Evolutionary conservation across 2,888 invertebrate genomes (phyloP).

Genomic region (Diadegma fenestrale): DNA sequence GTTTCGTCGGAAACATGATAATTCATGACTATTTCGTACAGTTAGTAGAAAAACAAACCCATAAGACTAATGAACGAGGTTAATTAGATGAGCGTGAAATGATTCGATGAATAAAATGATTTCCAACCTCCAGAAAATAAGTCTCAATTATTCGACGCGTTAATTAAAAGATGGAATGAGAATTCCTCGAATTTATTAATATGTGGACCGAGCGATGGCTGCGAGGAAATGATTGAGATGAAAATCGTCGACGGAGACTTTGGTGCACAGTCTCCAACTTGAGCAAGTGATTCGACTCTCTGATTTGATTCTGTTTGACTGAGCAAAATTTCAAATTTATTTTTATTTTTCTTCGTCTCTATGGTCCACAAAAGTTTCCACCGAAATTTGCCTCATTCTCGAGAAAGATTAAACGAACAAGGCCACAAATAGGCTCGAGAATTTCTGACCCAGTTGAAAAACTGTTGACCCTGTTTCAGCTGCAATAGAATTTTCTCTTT

Average conservation of each 20-base stretch:
- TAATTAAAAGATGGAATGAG: conserved; percentile 14
- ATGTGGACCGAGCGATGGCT: conserved; percentile 43
- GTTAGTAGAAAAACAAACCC: conserved; percentile 66
- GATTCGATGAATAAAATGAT: conserved; percentile 56
- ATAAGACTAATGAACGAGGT: conserved; percentile 62
- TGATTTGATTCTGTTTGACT: conserved; percentile 15
- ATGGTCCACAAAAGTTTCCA: conserved; percentile 56
- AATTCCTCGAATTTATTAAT: conserved; percentile 24
- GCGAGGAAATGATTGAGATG: conserved; percentile 32
- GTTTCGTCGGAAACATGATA: conserved; percentile 38
- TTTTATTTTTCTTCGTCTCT: not conserved
- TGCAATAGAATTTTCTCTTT: conserved; percentile 25
- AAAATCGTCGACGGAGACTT: conserved; percentile 40
- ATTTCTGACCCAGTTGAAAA: conserved; percentile 54
- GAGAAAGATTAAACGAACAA: conserved; percentile 20
- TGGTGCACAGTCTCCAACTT: conserved; percentile 36
- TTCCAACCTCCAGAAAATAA: not conserved
- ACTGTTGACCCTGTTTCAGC: conserved; percentile 57
- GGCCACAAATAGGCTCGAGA: conserved; percentile 17
- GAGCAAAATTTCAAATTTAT: conserved; percentile 51
- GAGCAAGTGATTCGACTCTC: conserved; percentile 61
- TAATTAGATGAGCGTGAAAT: conserved; percentile 63
- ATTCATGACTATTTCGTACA: conserved; percentile 60
- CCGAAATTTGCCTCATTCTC: conserved; percentile 12
- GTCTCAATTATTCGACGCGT: conserved; percentile 35